Evolutionary conservation across 2,113 vertebrate species (phyloP).

Genomic region (Catharus fuscescens): DNA sequence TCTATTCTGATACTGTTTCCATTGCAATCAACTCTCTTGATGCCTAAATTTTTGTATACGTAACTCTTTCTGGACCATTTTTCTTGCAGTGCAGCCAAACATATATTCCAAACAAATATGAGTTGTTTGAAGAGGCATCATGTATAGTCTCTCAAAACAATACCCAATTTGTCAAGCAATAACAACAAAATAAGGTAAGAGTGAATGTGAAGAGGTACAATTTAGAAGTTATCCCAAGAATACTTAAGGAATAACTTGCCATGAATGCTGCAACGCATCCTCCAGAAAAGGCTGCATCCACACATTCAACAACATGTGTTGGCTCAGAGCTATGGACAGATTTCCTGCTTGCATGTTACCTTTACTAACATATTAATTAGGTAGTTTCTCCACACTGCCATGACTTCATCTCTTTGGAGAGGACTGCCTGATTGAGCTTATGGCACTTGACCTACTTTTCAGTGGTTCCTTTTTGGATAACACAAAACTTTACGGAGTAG

Average conservation of each 20-base stretch:
- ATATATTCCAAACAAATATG: neutral
- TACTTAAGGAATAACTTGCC: neutral
- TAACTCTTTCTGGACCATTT: neutral
- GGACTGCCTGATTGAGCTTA: neutral
- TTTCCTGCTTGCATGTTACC: neutral
- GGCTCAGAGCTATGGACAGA: neutral
- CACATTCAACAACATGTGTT: neutral
- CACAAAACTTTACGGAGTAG: conserved; percentile 6
- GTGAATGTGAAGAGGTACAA: neutral
- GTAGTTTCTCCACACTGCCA: neutral
- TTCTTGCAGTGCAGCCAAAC: neutral
- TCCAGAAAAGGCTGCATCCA: neutral
- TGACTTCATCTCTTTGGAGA: neutral
- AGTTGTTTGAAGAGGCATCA: neutral
- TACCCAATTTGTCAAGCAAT: neutral
- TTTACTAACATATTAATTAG: conserved; percentile 28
- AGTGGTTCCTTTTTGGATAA: neutral
- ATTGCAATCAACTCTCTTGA: neutral
- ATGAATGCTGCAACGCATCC: rapidly evolving
- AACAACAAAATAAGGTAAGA: neutral
- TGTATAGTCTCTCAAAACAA: neutral
- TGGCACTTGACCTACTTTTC: conserved; percentile 42
- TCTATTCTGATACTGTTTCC: neutral
- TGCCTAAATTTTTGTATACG: neutral
- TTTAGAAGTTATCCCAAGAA: neutral